These are phyloP conservation scores for Bothrops alternatus DNA, from an alignment of 2,797 vertebrate genomes.

Conservation along the genomic window DNA sequence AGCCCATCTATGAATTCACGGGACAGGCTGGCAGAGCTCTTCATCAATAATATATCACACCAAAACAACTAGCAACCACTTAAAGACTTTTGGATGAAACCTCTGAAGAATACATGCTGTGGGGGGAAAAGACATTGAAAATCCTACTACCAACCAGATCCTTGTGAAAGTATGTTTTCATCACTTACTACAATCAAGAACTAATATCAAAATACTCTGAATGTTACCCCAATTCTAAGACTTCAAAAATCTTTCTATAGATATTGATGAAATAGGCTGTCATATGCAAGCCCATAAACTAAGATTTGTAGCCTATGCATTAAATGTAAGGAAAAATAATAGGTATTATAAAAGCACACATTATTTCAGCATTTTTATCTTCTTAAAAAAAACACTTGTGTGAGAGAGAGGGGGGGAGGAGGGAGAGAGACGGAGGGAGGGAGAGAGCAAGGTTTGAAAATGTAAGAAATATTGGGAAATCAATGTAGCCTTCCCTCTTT, in stretches of 20 bases:
- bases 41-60: neutral
- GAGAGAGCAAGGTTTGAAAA: neutral
- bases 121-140: neutral
- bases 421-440: neutral
- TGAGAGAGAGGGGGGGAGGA: neutral
- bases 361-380: neutral
- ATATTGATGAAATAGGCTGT: neutral
- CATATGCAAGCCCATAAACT: neutral
- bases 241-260: neutral
- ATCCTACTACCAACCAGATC: neutral
- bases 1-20: neutral
- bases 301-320: neutral
- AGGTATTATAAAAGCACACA: neutral
- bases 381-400: neutral
- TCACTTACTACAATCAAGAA: neutral
- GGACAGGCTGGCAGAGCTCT: neutral
- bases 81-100: neutral
- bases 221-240: neutral
- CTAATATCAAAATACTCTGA: neutral
- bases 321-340: neutral
- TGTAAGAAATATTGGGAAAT: neutral
- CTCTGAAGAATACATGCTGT: neutral
- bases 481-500: neutral
- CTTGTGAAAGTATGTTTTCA: neutral
- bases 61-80: neutral